Base-by-base conservation (phyloP, 2,113 vertebrate genomes). In the Nymphicus hollandicus region DNA sequence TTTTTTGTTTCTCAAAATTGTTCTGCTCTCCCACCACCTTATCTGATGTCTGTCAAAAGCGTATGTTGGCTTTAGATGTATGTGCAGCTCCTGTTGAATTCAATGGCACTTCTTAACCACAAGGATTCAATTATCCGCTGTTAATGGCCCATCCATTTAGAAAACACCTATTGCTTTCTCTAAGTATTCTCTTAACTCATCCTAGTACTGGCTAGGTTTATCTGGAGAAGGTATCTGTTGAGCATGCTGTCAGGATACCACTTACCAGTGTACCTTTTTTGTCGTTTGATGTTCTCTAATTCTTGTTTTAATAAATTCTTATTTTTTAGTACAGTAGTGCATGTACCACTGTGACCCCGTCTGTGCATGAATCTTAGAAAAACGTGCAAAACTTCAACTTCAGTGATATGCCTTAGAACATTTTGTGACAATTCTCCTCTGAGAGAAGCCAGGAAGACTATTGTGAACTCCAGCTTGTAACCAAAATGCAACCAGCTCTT, bases 121-220 rank as follows among this genome's bases (percentile, higher is more conserved):
- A 81, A 72, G 47, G 52, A 90, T 81, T 90, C 90, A 86, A 93
- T 93, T 91, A 81, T 56, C 60, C 88, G 80, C 46, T 74, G 12
- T 71, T 91, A 95, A 95, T 78, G 72, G 76, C 76, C 72, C 76
- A 92, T 95, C 47, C 56, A 60, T 95, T 94, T 31, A 86, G 71
- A 74, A 96, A 97, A 94, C 33, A 83, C 68, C 79, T 95, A 47
- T 74, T 86, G 60, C 60, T 96, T 91, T 88, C 82, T 68, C 72
- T 47, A 78, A 88, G 56, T 63, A 71, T 68, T 86, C 86, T 86
- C 90, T 64, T 96, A 96, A 95, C 50, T 94, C 55, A 92, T 88
- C 33, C 69, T 64, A 7, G 22, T 71, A 93, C 86, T 94, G 93
- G 86, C 72, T 63, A 81, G 43, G 22, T 74, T 89, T 68, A 33